A percentile compares a stretch with the other conserved stretches of the same genome.
phyloP scores from a whole-genome alignment of 1,140 invertebrate species.

The Rhagoletis zephyria region DNA sequence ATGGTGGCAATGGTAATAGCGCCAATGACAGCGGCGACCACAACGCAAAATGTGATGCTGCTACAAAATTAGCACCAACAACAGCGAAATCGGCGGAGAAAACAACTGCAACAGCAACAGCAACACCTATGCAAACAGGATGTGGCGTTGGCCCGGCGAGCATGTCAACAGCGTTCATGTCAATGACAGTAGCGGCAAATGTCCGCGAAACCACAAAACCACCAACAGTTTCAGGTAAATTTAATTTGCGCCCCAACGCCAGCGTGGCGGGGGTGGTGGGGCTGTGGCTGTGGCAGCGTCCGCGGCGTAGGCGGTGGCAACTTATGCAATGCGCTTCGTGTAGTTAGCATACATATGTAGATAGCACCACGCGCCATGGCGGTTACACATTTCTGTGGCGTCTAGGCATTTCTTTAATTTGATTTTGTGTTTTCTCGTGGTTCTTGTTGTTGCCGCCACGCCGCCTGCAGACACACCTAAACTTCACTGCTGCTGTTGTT shows the following conservation, averaged over 20 bases:
- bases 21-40: constrained; percentile 65
- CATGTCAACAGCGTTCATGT: constrained; percentile 40
- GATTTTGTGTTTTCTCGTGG: neutral
- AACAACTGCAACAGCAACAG: constrained; percentile 63
- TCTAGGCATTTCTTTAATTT: neutral
- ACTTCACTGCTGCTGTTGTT: no score
- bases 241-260: constrained; percentile 53
- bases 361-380: neutral
- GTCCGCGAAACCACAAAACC: constrained; percentile 61
- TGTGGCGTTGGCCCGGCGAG: neutral
- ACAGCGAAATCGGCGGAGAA: constrained; percentile 11
- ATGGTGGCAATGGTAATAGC: constrained; percentile 56
- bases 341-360: neutral
- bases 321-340: no score
- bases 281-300: neutral
- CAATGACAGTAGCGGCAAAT: constrained; percentile 57
- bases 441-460: neutral
- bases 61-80: neutral
- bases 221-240: constrained; percentile 71
- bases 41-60: neutral
- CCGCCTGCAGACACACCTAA: neutral
- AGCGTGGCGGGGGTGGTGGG: no score
- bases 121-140: constrained; percentile 68
- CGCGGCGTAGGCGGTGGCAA: neutral
- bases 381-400: neutral